These are phyloP conservation scores for Saxicola maurus DNA, from an alignment of 2,797 vertebrate species.

Conservation along the genomic window DNA sequence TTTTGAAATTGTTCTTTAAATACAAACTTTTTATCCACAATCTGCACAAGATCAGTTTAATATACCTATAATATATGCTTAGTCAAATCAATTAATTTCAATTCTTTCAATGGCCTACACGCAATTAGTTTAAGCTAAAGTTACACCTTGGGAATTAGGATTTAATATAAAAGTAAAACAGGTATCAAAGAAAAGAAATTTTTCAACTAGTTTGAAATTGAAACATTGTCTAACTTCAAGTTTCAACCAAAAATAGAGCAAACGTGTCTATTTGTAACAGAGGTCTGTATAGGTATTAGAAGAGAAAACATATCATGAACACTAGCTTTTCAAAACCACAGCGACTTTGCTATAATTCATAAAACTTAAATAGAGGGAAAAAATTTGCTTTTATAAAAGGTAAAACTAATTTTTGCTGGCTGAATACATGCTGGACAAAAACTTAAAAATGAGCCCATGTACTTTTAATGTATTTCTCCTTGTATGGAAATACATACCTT, in stretches of 20 bases:
- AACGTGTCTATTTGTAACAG: not conserved
- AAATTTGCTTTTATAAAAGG: not conserved
- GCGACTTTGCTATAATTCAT: not conserved
- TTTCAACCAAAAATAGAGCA: not conserved
- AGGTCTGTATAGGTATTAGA: no score
- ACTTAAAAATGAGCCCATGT: not conserved
- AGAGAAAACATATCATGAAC: not conserved
- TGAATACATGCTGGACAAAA: not conserved
- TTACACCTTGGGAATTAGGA: not conserved
- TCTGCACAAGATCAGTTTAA: not conserved
- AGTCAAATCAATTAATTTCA: not conserved
- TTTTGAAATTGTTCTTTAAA: not conserved
- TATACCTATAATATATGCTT: not conserved
- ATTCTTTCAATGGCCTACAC: not conserved
- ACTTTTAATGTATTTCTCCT: not conserved
- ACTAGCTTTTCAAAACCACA: not conserved
- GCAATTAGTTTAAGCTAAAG: not conserved
- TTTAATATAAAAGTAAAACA: not conserved
- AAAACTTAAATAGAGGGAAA: not conserved
- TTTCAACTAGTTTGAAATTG: not conserved
- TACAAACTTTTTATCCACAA: not conserved
- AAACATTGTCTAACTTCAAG: not conserved
- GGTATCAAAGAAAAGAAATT: not conserved
- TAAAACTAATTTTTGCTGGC: not conserved
- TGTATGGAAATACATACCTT: constrained; percentile 76